Conservation (phyloP, 2,888 invertebrate species). For the Arrhopalites spinosus region DNA sequence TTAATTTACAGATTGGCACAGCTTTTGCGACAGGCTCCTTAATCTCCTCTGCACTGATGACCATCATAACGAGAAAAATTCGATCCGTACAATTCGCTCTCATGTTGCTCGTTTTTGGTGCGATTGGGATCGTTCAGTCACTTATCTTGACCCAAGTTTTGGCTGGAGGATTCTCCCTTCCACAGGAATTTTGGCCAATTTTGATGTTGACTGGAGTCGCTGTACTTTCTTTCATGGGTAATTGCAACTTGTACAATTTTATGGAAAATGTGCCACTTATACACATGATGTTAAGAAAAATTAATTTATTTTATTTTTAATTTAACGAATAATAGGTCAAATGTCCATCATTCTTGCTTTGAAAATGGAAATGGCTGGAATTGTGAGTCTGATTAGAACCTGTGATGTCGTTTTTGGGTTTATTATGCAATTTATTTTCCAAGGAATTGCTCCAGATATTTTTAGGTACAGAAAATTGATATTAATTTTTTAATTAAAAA, state of each 20-base stretch:
- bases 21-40: conserved; percentile 49
- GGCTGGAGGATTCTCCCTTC: conserved; percentile 38
- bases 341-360: conserved; percentile 82
- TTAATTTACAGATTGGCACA: conserved; percentile 49
- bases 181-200: too few species aligned
- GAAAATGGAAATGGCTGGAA: conserved; percentile 88
- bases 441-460: conserved; percentile 47
- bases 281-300: too few species aligned
- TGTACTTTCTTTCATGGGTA: conserved; percentile 75
- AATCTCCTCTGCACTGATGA: conserved; percentile 50
- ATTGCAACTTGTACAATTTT: too few species aligned
- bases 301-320: too few species aligned
- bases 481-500: neutral
- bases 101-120: conserved; percentile 52
- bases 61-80: conserved; percentile 53
- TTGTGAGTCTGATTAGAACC: conserved; percentile 85
- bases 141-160: conserved; percentile 43
- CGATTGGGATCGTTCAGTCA: conserved; percentile 50
- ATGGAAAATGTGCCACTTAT: too few species aligned
- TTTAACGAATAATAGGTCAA: too few species aligned
- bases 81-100: conserved; percentile 53
- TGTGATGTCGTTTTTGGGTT: conserved; percentile 83
- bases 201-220: conserved; percentile 63
- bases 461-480: conserved; percentile 43
- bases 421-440: conserved; percentile 50